Evolutionary conservation across 2,797 vertebrate genomes (phyloP), one percentile per base, ranked within the genome.

Genomic region (Eupleurogrammus muticus): DNA sequence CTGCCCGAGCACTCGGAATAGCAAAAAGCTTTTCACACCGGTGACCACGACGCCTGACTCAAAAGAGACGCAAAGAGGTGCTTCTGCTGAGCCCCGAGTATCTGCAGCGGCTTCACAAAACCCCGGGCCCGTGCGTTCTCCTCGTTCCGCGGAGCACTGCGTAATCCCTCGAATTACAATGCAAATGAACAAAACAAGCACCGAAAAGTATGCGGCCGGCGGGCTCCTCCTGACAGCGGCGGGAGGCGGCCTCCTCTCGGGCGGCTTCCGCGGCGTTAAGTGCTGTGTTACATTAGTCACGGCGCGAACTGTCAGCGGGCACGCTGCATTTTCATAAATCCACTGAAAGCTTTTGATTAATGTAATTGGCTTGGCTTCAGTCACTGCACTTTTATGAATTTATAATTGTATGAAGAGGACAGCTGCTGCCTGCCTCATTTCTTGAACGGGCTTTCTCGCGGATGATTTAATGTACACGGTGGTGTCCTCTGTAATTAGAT

Each of bases 341-440:
- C 62, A 19, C 71, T 73, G 73, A 80, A 82, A 77, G 79, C 79
- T 77, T 85, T 77, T 83, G 72, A 83, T 89, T 64, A 79, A 81
- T 55, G 52, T 79, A 77, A 85, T 77, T 85, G 36, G 46, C 70
- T 75, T 46, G 58, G 50, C 72, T 67, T 73, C 61, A 79, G 61
- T 77, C 47, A 34, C 58, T 76, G 61, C 66, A 67, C 44, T 76
- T 83, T 79, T 64, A 72, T 77, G 47, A 69, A 81, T 81, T 51
- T 36, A 49, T 67, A 62, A 76, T 75, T 55, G 20, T 53, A 36
- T 66, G n/a, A 59, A 28, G 20, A 16, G 14, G 24, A 42, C 54
- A 72, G 63, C 53, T 51, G 55, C 55, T 73, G 54, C 59, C 50
- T 48, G 49, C 57, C 28, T 19, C 40, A 48, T 50, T 66, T 9